phyloP scores from a whole-genome alignment of 2,888 invertebrate species.

The Thymelicus sylvestris region DNA sequence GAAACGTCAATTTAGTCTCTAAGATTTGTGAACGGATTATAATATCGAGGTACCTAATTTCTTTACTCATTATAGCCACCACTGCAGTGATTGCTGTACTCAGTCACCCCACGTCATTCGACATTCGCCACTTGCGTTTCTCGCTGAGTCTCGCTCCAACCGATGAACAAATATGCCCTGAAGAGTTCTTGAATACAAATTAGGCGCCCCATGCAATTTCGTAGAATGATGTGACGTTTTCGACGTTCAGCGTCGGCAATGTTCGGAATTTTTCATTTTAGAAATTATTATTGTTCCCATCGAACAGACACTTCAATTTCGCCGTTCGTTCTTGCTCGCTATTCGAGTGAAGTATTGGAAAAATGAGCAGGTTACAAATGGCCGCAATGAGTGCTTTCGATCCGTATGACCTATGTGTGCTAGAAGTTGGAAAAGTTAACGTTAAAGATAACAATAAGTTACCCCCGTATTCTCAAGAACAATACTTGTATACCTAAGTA shows the following conservation, averaged over 20 bases:
- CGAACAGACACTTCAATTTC: constrained; percentile 33
- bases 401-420: neutral
- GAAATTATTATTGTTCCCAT: constrained; percentile 56
- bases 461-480: no score
- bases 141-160: constrained; percentile 36
- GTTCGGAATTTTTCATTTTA: constrained; percentile 70
- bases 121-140: constrained; percentile 29
- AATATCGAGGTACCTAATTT: no score
- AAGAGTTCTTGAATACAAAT: constrained; percentile 74
- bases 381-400: neutral
- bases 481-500: no score
- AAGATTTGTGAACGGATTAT: no score
- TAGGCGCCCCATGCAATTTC: constrained; percentile 69
- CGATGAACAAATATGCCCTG: constrained; percentile 69
- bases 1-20: no score
- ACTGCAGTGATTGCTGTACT: constrained; percentile 36
- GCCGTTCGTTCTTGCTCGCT: constrained; percentile 18
- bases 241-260: constrained; percentile 59
- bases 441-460: no score
- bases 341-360: constrained; percentile 16
- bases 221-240: constrained; percentile 70
- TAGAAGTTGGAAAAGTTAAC: neutral
- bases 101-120: constrained; percentile 36
- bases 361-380: constrained; percentile 28
- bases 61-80: constrained; percentile 26